Evolutionary conservation across 35 echinoderm and acorn worm genomes (phyloP), one percentile per base, ranked within the genome.

Genomic region (Ophiothrix spiculata): DNA sequence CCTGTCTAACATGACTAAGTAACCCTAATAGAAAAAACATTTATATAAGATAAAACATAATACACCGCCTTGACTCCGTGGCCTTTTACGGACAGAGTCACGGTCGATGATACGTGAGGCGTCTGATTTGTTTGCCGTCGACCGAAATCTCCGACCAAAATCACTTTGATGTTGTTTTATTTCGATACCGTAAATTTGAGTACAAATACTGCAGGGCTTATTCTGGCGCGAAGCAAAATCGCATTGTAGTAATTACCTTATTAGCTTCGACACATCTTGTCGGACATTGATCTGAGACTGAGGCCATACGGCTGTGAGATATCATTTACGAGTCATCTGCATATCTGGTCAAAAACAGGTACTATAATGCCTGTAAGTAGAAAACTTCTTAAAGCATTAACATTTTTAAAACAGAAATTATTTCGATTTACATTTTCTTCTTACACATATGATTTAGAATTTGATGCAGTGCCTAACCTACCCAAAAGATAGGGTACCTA

Each of bases 1-100:
- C n/a, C n/a, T n/a, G n/a, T n/a, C n/a, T n/a, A n/a, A n/a, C n/a
- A n/a, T n/a, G 17, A 28, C 60, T 69, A 69, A 69, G 60, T 69
- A 69, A 69, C 60, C 4, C 60, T 69, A 69, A 69, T 69, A 69
- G 60, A 69, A 69, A n/a, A 69, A 69, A 69, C 60, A 69, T 69
- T 69, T 69, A 69, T 69, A 69, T n/a, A 69, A 69, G 60, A 69
- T 10, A 28, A 4, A 69, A 69, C 60, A 4, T 15, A 28, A 69
- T 69, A 69, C 60, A 15, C 1, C 29, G 60, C 4, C 29, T 10
- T 25, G 42, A 15, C 17, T 69, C 29, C 60, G 17, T 69, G 60
- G 60, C 60, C 60, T 69, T 69, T 69, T 25, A 12, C 60, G 6
- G 60, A 69, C 60, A 15, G 23, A 12, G 60, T 69, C 60, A 69